phyloP scores from a whole-genome alignment of 2,888 invertebrate species.

The Taphrorychus bicolor region DNA sequence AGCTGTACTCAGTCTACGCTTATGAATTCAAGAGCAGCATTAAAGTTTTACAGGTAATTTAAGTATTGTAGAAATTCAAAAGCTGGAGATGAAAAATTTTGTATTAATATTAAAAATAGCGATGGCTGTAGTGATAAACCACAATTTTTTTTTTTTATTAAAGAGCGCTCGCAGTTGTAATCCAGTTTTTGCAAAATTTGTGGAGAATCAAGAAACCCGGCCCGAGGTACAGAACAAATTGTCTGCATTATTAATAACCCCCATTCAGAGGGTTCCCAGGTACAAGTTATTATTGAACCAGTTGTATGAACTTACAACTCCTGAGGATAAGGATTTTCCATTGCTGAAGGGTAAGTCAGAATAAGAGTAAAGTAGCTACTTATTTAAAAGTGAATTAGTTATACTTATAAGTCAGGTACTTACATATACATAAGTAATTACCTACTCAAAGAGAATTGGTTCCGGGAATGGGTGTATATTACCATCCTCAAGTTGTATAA shows the following conservation, averaged over 20 bases:
- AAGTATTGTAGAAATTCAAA: background rate
- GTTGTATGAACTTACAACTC: slow-evolving; percentile 59
- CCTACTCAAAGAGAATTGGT: too few species aligned
- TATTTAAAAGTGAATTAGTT: background rate
- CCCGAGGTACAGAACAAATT: slow-evolving; percentile 76
- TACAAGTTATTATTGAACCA: slow-evolving; percentile 76
- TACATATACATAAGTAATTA: too few species aligned
- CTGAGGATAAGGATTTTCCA: slow-evolving; percentile 45
- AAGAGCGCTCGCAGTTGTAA: slow-evolving; percentile 64
- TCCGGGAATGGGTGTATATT: too few species aligned
- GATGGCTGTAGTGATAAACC: background rate
- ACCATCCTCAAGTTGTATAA: too few species aligned
- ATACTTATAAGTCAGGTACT: too few species aligned
- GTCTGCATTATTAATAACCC: slow-evolving; percentile 76
- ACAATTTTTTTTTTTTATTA: slow-evolving; percentile 33
- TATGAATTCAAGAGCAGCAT: slow-evolving; percentile 74
- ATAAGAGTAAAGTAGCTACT: background rate
- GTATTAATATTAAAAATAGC: background rate
- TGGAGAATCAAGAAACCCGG: slow-evolving; percentile 69
- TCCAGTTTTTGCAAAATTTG: slow-evolving; percentile 64
- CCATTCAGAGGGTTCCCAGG: slow-evolving; percentile 80
- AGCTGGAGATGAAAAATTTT: background rate
- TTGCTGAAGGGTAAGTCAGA: slow-evolving; percentile 43
- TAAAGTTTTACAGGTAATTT: slow-evolving; percentile 66
- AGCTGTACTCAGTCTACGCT: slow-evolving; percentile 79